A percentile compares a stretch with the other conserved stretches of the same genome.
Conservation (phyloP, 2,113 vertebrate genomes). For the Desmodus rotundus region DNA sequence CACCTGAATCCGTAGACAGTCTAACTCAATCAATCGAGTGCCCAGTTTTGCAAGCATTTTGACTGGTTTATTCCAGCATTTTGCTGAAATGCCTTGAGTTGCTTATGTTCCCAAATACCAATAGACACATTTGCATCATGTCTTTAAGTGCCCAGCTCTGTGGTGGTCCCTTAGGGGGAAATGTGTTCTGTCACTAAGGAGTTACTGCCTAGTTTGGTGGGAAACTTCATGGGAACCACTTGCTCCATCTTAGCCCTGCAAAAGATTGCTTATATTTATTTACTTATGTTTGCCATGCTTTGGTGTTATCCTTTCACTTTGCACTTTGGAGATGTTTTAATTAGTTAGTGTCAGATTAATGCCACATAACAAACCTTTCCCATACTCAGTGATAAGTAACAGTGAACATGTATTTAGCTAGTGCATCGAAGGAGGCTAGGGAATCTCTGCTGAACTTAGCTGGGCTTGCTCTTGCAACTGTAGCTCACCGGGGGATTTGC, state of each 20-base stretch:
- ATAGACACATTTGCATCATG: background rate
- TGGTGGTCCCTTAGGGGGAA: background rate
- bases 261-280: background rate
- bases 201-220: background rate
- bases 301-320: background rate
- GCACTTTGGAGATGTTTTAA: background rate
- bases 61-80: background rate
- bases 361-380: background rate
- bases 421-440: background rate
- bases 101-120: background rate
- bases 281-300: background rate
- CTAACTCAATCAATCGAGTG: background rate
- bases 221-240: background rate
- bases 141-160: background rate
- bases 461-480: background rate
- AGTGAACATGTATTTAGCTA: background rate
- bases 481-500: fast-evolving
- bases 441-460: background rate
- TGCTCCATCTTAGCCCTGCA: background rate
- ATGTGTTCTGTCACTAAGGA: background rate
- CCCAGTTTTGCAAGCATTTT: background rate
- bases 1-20: background rate
- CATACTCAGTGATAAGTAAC: background rate
- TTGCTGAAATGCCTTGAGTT: background rate
- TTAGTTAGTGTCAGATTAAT: background rate